Evolutionary conservation across 2,888 invertebrate genomes (phyloP).

Genomic region (Oithona nana): DNA sequence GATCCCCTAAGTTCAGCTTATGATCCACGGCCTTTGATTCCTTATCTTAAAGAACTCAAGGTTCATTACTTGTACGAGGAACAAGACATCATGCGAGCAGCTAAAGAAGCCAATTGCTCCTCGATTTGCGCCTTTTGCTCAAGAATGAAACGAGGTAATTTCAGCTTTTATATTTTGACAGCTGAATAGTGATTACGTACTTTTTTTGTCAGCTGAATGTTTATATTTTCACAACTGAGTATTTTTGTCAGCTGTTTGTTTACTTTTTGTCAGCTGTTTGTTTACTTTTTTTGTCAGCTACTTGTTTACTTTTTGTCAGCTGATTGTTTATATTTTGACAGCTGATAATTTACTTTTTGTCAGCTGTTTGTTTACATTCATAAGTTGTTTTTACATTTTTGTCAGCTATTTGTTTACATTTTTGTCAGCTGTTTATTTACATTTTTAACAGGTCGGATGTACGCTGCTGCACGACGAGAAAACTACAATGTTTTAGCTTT

Average conservation of each 20-base stretch:
- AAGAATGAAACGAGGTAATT: slow-evolving; percentile 43
- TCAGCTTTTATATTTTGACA: background rate
- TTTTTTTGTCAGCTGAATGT: background rate
- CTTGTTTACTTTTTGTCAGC: too few species aligned
- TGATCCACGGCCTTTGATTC: slow-evolving; percentile 44
- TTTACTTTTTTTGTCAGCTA: too few species aligned
- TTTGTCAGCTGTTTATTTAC: too few species aligned
- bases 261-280: too few species aligned
- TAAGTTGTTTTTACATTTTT: too few species aligned
- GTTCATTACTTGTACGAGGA: slow-evolving; percentile 21
- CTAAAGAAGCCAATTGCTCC: slow-evolving; percentile 29
- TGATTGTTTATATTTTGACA: background rate
- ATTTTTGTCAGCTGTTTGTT: too few species aligned
- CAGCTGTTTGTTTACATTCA: too few species aligned
- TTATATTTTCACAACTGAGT: background rate
- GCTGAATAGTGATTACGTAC: background rate
- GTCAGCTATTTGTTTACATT: too few species aligned
- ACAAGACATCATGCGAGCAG: slow-evolving; percentile 33
- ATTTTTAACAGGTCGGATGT: too few species aligned
- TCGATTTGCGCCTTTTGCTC: slow-evolving; percentile 51
- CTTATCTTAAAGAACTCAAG: slow-evolving; percentile 47
- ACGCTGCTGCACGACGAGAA: slow-evolving; percentile 49
- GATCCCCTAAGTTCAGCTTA: slow-evolving; percentile 43
- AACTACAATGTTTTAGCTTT: slow-evolving; percentile 71
- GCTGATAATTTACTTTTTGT: too few species aligned